Evolutionary conservation across 2,113 vertebrate species (phyloP).

Genomic region (Ornithorhynchus anatinus): DNA sequence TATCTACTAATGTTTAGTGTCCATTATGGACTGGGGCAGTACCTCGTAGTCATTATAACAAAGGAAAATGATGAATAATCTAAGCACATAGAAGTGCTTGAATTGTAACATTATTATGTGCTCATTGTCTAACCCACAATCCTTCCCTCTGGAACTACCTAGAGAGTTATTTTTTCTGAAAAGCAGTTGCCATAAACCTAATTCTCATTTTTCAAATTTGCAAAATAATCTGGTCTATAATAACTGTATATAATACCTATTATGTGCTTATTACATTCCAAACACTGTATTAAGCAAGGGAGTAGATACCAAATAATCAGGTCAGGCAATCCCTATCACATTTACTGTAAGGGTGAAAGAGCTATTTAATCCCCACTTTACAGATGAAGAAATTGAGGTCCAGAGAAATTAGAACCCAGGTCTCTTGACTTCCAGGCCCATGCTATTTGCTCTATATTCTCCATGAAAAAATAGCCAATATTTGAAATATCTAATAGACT

Average conservation of each 20-base stretch:
- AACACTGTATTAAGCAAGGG: too few relatives aligned
- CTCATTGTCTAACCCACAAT: slow-evolving; percentile 21
- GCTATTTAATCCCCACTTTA: too few relatives aligned
- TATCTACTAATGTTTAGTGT: slow-evolving; percentile 38
- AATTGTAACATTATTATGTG: slow-evolving; percentile 39
- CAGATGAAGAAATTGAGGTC: too few relatives aligned
- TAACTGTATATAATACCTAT: too few relatives aligned
- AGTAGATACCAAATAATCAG: too few relatives aligned
- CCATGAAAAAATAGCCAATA: not conserved
- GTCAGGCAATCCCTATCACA: too few relatives aligned
- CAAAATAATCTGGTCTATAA: slow-evolving; percentile 16
- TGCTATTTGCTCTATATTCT: not conserved
- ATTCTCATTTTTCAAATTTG: not conserved
- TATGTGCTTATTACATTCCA: too few relatives aligned
- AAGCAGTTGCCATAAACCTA: slow-evolving; percentile 15
- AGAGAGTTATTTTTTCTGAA: slow-evolving; percentile 18
- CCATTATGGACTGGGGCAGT: slow-evolving; percentile 46
- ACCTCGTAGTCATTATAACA: slow-evolving; percentile 55
- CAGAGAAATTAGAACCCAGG: too few relatives aligned
- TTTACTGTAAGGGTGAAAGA: too few relatives aligned
- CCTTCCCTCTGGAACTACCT: slow-evolving; percentile 16
- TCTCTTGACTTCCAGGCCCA: too few relatives aligned
- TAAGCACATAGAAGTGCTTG: slow-evolving; percentile 45
- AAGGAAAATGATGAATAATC: slow-evolving; percentile 59
- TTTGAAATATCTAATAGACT: not conserved